Evolutionary conservation across 2,888 invertebrate genomes (phyloP), one percentile per base, ranked within the genome.

Genomic region (Yponomeuta sedellus): DNA sequence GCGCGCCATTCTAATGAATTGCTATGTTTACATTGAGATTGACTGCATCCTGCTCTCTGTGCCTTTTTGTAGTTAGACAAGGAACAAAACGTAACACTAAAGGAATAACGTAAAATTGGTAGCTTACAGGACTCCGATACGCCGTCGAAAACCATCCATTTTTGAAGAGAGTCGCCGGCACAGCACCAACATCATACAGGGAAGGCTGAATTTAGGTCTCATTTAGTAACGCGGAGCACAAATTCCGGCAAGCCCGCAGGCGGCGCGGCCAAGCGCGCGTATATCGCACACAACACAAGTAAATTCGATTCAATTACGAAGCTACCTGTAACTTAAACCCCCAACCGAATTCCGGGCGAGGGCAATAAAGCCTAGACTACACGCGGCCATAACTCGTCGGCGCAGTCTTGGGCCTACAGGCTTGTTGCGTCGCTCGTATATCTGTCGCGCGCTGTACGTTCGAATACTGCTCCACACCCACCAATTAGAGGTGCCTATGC

Each of bases 401-500:
- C 40, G 19, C 63, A 22, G 63, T 44, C 63, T 63, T 63, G 19
- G 40, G 63, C 44, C 63, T 40, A 40, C 44, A n/a, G n/a, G 28
- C 63, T 19, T 22, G 44, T 44, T 63, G 22, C 63, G 19, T 20
- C 63, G 44, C 20, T 28, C 63, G 63, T 63, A 44, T 63, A 63
- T 63, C 63, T 63, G 63, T 63, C 44, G 40, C 11, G 63, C 19
- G 40, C 63, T 22, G 63, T 40, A 61, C 52, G 22, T 63, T 44
- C 63, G n/a, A 20, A 63, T 16, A 52, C 44, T 16, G 44, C 44
- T 52, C 62, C 39, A 34, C 34, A 44, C 63, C 64, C 11, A 34
- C 52, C 64, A 64, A 64, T 64, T 64, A 64, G 64, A 63, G 44
- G 63, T 16, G 64, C 57, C 28, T 28, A 10, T 44, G 56, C 56